Percentiles rank a stretch among this genome's conserved stretches.
Conservation (phyloP, 1,140 invertebrate genomes). For the Zaprionus capensis region DNA sequence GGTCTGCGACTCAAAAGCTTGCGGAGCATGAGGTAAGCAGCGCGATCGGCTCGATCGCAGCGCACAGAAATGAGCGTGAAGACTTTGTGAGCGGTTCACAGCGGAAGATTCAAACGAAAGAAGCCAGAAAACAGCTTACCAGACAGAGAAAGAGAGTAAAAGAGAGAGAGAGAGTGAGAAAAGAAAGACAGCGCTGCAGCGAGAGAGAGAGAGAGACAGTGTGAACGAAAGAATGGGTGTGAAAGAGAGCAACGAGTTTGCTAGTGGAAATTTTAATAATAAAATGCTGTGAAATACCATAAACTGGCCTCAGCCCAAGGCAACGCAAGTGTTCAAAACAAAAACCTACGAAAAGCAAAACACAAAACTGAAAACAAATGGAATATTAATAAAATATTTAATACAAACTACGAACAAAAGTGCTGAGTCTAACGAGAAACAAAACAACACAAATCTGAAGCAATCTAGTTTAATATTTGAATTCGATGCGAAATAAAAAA, state of each 20-base stretch:
- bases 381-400: conserved; percentile 37
- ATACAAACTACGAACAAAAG: conserved; percentile 60
- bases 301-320: conserved; percentile 53
- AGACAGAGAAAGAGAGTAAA: conserved; percentile 7
- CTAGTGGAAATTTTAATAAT: conserved; percentile 80
- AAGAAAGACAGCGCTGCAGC: conserved; percentile 12
- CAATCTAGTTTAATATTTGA: conserved; percentile 56
- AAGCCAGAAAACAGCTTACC: conserved; percentile 10
- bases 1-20: conserved; percentile 75
- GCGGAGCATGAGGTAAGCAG: conserved; percentile 73
- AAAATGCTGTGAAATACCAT: conserved; percentile 71
- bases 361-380: conserved; percentile 21
- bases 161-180: conserved; percentile 21
- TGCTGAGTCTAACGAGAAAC: conserved; percentile 28
- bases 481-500: conserved; percentile 41
- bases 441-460: conserved; percentile 35
- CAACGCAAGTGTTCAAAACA: conserved; percentile 33
- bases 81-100: conserved; percentile 78
- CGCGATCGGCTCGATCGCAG: conserved; percentile 53
- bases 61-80: conserved; percentile 81
- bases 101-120: conserved; percentile 52
- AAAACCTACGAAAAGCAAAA: conserved; percentile 7
- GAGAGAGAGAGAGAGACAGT: conserved; percentile 38
- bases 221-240: conserved; percentile 47
- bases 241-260: conserved; percentile 74